Percentiles rank a stretch among this genome's conserved stretches.
Conservation (phyloP, 2,113 vertebrate species). For the Forbesichthys agassizii region DNA sequence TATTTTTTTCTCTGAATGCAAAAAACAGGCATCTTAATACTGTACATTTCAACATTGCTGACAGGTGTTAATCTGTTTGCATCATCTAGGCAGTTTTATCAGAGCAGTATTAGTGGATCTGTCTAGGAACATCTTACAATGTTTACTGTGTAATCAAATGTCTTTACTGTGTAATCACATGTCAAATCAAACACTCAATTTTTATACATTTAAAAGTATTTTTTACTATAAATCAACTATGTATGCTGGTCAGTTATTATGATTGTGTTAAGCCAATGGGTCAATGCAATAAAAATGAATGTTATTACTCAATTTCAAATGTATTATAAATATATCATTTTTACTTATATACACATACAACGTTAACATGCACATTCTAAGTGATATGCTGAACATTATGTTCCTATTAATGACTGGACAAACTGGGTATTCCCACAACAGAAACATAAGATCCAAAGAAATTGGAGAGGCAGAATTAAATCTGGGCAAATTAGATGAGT, state of each 20-base stretch:
- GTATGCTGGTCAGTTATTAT: conserved; percentile 39
- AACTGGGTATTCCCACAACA: no score
- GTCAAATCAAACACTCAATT: conserved; percentile 14
- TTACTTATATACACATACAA: no score
- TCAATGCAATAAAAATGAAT: conserved; percentile 56
- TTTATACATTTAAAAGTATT: conserved; percentile 54
- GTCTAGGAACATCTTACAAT: not conserved
- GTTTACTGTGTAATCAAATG: conserved; percentile 13
- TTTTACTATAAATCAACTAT: conserved; percentile 56
- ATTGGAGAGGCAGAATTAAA: no score
- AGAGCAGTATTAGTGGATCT: conserved; percentile 8
- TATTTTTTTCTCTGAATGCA: conserved; percentile 5
- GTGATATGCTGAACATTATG: no score
- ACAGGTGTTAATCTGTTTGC: not conserved
- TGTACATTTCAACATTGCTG: conserved; percentile 1
- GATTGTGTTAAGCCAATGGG: conserved; percentile 26
- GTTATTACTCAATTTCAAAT: no score
- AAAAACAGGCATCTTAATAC: conserved; percentile 2
- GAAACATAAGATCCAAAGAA: no score
- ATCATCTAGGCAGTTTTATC: not conserved
- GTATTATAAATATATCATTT: no score
- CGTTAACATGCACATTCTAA: no score
- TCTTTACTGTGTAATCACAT: conserved; percentile 42
- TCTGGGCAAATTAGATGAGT: no score
- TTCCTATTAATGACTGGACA: no score